Conservation (phyloP, 1,140 invertebrate genomes). For the Odontomachus brunneus region DNA sequence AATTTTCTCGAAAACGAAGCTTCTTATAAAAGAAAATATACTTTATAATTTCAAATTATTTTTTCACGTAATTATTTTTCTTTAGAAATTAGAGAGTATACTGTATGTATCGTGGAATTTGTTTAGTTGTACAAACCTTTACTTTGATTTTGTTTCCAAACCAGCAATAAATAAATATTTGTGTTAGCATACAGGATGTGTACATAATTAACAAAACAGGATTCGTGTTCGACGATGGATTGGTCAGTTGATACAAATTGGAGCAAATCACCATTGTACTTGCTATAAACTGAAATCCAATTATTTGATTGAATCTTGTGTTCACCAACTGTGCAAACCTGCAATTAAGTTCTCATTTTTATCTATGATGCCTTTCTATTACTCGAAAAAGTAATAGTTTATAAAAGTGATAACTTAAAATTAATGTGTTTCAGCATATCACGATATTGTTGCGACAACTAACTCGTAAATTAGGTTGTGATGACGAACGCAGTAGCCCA, state of each 20-base stretch:
- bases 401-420: neutral
- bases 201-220: slow-evolving; percentile 59
- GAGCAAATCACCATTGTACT: slow-evolving; percentile 60
- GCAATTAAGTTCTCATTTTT: slow-evolving; percentile 21
- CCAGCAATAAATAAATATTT: slow-evolving; percentile 86
- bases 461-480: slow-evolving; percentile 31
- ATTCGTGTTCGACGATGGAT: slow-evolving; percentile 82
- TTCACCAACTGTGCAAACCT: slow-evolving; percentile 56
- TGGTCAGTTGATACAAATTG: slow-evolving; percentile 49
- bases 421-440: neutral
- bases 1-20: too few relatives aligned
- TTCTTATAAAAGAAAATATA: too few relatives aligned
- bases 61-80: too few relatives aligned
- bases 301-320: slow-evolving; percentile 36
- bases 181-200: slow-evolving; percentile 47
- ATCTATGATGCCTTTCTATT: neutral
- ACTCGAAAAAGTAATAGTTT: too few relatives aligned
- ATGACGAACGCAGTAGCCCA: slow-evolving; percentile 3
- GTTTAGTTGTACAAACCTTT: slow-evolving; percentile 14
- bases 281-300: slow-evolving; percentile 56
- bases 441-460: neutral
- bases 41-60: too few relatives aligned
- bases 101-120: too few relatives aligned
- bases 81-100: too few relatives aligned
- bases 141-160: slow-evolving; percentile 85